A percentile compares a stretch with the other conserved stretches of the same genome.
These are phyloP conservation scores for Neoniphon sammara DNA, from an alignment of 2,797 vertebrate species.

Conservation along the genomic window DNA sequence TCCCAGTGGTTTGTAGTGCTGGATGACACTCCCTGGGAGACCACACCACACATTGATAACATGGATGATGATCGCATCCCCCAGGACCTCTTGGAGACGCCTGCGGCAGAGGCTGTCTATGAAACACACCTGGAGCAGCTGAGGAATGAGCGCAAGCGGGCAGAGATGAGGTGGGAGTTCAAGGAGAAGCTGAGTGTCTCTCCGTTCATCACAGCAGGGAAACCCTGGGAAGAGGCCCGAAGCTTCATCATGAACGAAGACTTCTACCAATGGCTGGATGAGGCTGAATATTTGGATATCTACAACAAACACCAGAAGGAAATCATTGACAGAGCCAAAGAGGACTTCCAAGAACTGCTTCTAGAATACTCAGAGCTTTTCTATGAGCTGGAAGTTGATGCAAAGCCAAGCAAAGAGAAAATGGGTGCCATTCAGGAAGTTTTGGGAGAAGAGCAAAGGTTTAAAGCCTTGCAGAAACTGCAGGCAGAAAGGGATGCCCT, in stretches of 20 bases:
- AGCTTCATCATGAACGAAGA: constrained; percentile 99
- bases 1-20: constrained; percentile 92
- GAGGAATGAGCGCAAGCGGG: constrained; percentile 88
- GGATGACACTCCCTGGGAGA: constrained; percentile 96
- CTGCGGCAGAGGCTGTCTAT: constrained; percentile 86
- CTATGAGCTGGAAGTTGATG: constrained; percentile 96
- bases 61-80: constrained; percentile 92
- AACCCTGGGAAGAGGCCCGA: constrained; percentile 97
- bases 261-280: constrained; percentile 96
- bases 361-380: constrained; percentile 98
- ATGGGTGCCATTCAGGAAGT: constrained; percentile 98
- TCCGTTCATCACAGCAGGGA: constrained; percentile 94
- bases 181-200: constrained; percentile 91
- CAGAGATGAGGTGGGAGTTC: constrained; percentile 91
- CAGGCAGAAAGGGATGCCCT: constrained; percentile 96
- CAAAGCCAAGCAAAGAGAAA: constrained; percentile 99
- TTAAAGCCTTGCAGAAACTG: constrained; percentile 95
- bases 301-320: constrained; percentile 96
- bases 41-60: constrained; percentile 90
- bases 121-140: constrained; percentile 90
- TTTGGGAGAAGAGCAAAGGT: constrained; percentile 93
- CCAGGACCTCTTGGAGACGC: constrained; percentile 93
- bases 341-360: constrained; percentile 97
- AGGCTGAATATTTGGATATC: constrained; percentile 92
- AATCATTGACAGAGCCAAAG: constrained; percentile 94